Evolutionary conservation across 2,797 vertebrate genomes (phyloP).

Genomic region (Gallinago nigripennis): DNA sequence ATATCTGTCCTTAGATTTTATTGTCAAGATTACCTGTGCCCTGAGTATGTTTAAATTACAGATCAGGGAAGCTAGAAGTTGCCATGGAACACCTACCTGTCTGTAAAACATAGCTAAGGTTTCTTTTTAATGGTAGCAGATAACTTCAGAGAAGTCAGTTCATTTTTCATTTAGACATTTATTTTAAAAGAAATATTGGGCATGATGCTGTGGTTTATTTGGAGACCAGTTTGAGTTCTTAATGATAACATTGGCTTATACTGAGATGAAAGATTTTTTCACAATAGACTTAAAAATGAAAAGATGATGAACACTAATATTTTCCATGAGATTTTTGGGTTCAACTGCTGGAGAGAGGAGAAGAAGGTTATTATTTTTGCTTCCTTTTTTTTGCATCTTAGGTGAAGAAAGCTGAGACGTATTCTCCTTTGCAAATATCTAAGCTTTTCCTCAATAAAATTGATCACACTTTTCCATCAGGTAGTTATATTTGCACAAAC

Average conservation of each 20-base stretch:
- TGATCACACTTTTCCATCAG: slow-evolving; percentile 45
- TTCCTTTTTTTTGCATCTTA: neutral
- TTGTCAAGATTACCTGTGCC: neutral
- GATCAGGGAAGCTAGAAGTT: neutral
- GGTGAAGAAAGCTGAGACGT: neutral
- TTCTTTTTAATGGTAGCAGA: neutral
- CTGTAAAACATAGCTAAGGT: neutral
- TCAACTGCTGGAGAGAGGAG: neutral
- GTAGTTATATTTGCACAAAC: slow-evolving; percentile 21
- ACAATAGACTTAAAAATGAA: neutral
- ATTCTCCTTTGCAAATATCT: neutral
- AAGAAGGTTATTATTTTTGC: neutral
- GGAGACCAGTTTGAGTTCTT: neutral
- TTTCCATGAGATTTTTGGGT: neutral
- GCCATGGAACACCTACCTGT: neutral
- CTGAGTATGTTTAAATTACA: neutral
- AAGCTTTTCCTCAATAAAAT: slow-evolving; percentile 48
- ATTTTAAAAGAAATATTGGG: neutral
- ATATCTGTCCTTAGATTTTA: slow-evolving; percentile 27
- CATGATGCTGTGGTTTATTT: neutral
- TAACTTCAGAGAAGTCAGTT: neutral
- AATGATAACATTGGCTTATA: neutral
- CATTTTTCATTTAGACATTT: neutral
- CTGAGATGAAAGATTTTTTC: neutral
- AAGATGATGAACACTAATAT: neutral